Evolutionary conservation across 2,888 invertebrate species (phyloP).

Genomic region (Aelia acuminata): DNA sequence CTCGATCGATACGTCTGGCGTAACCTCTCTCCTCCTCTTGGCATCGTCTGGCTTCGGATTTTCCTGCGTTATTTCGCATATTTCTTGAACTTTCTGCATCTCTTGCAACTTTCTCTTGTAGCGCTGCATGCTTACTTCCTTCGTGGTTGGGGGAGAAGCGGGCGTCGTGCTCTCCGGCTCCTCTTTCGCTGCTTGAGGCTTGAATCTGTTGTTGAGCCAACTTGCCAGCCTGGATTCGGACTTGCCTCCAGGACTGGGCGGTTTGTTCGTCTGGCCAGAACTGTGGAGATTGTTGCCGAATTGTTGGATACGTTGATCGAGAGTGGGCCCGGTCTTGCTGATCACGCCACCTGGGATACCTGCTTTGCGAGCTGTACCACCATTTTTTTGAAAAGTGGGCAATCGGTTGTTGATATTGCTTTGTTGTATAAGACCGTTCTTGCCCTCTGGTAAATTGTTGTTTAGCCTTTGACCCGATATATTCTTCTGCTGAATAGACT

Average conservation of each 20-base stretch:
- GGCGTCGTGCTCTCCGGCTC: constrained; percentile 55
- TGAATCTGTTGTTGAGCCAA: constrained; percentile 64
- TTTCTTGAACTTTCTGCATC: constrained; percentile 60
- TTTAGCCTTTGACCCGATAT: constrained; percentile 55
- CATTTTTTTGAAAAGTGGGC: constrained; percentile 59
- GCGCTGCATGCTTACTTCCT: constrained; percentile 63
- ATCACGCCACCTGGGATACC: constrained; percentile 61
- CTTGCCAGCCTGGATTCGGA: constrained; percentile 62
- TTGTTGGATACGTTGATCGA: constrained; percentile 64
- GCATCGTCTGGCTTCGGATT: constrained; percentile 64
- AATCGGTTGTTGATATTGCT: constrained; percentile 61
- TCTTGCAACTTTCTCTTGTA: constrained; percentile 65
- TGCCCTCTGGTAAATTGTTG: constrained; percentile 55
- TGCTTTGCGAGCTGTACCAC: constrained; percentile 28
- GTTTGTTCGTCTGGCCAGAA: constrained; percentile 51
- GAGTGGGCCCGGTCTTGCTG: constrained; percentile 62
- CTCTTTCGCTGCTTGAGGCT: constrained; percentile 50
- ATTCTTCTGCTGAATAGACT: constrained; percentile 59
- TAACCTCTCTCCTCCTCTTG: constrained; percentile 66
- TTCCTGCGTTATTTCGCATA: constrained; percentile 64
- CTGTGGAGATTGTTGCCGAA: too few species aligned
- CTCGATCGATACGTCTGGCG: constrained; percentile 67
- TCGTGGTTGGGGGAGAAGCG: constrained; percentile 12
- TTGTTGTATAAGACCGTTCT: constrained; percentile 52
- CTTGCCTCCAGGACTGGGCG: constrained; percentile 57